Conservation (phyloP, 2,888 invertebrate genomes). For the Eumacrocentrus americanus region DNA sequence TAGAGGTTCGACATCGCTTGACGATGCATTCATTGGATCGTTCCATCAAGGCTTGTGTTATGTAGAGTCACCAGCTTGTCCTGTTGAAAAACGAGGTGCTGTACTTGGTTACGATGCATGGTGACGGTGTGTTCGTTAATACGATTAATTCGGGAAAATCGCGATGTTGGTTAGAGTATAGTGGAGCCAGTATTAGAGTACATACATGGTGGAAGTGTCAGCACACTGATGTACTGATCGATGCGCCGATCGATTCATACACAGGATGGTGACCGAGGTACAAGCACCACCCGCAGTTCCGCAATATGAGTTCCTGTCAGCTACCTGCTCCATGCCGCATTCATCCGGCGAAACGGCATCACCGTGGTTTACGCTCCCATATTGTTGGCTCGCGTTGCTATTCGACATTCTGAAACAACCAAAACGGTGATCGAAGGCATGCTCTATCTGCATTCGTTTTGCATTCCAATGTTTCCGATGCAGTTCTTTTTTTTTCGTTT, state of each 20-base stretch:
- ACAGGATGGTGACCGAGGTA: constrained; percentile 14
- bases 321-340: constrained; percentile 39
- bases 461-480: constrained; percentile 12
- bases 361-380: constrained; percentile 39
- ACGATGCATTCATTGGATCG: constrained; percentile 6
- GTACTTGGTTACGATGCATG: neutral
- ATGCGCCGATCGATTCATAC: constrained; percentile 26
- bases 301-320: constrained; percentile 39
- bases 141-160: constrained; percentile 29
- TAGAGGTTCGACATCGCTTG: neutral
- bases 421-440: constrained; percentile 16
- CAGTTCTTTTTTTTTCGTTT: constrained; percentile 6
- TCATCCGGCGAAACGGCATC: constrained; percentile 40
- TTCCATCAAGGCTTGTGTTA: neutral
- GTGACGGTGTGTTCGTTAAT: constrained; percentile 22
- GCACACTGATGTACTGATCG: constrained; percentile 13
- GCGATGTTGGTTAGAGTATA: neutral
- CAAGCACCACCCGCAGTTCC: constrained; percentile 22
- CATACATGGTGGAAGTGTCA: neutral
- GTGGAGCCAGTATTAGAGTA: neutral
- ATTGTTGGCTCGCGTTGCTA: constrained; percentile 43
- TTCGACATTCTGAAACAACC: constrained; percentile 42
- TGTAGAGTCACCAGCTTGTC: too few species aligned
- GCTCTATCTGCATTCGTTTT: constrained; percentile 19
- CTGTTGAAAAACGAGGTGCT: constrained; percentile 17